Evolutionary conservation across 2,888 invertebrate genomes (phyloP).

Genomic region (Koerneria pararmatus): DNA sequence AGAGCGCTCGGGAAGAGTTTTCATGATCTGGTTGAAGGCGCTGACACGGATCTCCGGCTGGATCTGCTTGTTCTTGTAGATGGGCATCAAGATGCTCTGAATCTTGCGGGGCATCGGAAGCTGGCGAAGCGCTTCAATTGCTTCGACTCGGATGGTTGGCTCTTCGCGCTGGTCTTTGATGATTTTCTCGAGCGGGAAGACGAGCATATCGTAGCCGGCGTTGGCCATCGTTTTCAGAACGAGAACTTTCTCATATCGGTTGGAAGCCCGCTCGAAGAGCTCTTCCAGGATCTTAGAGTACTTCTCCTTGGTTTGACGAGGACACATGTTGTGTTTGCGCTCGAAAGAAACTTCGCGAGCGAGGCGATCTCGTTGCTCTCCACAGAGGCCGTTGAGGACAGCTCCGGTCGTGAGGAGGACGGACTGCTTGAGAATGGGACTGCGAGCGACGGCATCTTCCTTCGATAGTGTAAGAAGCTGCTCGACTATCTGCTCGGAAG

Average conservation of each 20-base stretch:
- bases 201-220: slow-evolving; percentile 48
- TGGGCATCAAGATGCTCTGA: slow-evolving; percentile 48
- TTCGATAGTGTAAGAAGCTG: slow-evolving; percentile 26
- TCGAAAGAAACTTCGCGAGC: slow-evolving; percentile 14
- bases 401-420: slow-evolving; percentile 46
- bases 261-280: slow-evolving; percentile 33
- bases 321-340: slow-evolving; percentile 30
- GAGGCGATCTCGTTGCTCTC: slow-evolving; percentile 27
- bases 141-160: slow-evolving; percentile 43
- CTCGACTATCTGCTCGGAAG: slow-evolving; percentile 26
- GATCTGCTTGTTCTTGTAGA: slow-evolving; percentile 45
- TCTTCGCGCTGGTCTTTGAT: slow-evolving; percentile 39
- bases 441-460: slow-evolving; percentile 21
- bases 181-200: slow-evolving; percentile 53
- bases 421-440: slow-evolving; percentile 38
- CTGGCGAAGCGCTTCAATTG: slow-evolving; percentile 51
- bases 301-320: slow-evolving; percentile 39
- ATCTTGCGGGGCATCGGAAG: slow-evolving; percentile 43
- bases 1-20: slow-evolving; percentile 40
- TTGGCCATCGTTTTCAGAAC: slow-evolving; percentile 54
- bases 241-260: slow-evolving; percentile 48
- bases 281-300: slow-evolving; percentile 33
- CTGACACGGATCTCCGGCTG: slow-evolving; percentile 45
- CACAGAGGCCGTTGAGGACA: slow-evolving; percentile 46
- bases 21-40: slow-evolving; percentile 45